A percentile compares a stretch with the other conserved stretches of the same genome.
These are phyloP conservation scores for Oryzaephilus surinamensis DNA, from an alignment of 1,140 invertebrate genomes.

Conservation along the genomic window DNA sequence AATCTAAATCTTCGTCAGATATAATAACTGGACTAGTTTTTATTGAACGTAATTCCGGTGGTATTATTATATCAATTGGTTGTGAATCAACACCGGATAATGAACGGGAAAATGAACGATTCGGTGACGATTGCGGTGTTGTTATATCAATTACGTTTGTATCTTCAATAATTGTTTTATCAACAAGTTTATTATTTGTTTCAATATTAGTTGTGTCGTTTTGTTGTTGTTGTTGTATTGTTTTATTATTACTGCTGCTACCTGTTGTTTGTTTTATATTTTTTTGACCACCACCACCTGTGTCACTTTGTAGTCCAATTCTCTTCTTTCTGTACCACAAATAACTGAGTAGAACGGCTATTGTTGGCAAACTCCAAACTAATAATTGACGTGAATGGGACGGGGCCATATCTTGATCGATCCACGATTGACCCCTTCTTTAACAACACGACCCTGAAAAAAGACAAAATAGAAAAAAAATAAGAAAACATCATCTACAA, in stretches of 20 bases:
- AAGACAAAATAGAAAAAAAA: too few relatives aligned
- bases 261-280: constrained; percentile 39
- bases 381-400: constrained; percentile 42
- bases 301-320: constrained; percentile 34
- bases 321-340: constrained; percentile 54
- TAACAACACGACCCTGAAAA: constrained; percentile 28
- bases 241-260: too few relatives aligned
- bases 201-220: constrained; percentile 27
- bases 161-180: background rate
- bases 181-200: constrained; percentile 29
- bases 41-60: constrained; percentile 39
- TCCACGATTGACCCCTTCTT: constrained; percentile 32
- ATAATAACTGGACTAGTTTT: constrained; percentile 43
- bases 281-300: constrained; percentile 20
- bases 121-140: background rate
- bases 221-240: constrained; percentile 34
- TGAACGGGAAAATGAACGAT: constrained; percentile 15
- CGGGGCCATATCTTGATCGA: constrained; percentile 33
- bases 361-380: constrained; percentile 47
- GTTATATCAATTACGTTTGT: background rate
- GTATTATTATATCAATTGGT: constrained; percentile 47
- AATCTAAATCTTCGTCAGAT: constrained; percentile 48
- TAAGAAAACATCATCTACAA: too few relatives aligned
- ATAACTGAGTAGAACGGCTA: constrained; percentile 49
- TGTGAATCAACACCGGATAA: constrained; percentile 41